Conservation (phyloP, 2,113 vertebrate species). For the Rhinoptilus africanus region DNA sequence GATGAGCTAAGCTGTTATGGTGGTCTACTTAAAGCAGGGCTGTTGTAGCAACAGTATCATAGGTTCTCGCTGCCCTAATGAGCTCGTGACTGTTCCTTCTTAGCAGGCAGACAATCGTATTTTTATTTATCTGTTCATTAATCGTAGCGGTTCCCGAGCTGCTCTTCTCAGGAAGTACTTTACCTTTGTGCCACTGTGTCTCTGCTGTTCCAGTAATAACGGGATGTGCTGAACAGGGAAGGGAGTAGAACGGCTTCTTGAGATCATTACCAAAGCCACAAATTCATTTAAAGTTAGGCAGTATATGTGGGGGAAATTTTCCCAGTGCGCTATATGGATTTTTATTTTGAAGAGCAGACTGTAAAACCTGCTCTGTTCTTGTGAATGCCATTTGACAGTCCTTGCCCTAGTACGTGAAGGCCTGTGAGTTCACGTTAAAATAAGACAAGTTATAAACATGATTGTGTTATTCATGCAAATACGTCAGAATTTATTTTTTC, state of each 20-base stretch:
- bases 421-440: neutral
- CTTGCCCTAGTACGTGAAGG: neutral
- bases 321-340: neutral
- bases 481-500: neutral
- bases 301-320: neutral
- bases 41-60: neutral
- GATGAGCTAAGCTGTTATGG: neutral
- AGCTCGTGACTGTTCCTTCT: neutral
- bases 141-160: neutral
- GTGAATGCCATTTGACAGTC: neutral
- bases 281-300: neutral
- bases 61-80: neutral
- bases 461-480: neutral
- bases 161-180: neutral
- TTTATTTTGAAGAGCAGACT: neutral
- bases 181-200: neutral
- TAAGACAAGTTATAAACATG: neutral
- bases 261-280: neutral
- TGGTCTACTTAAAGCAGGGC: neutral
- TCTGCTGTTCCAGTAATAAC: neutral
- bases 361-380: neutral
- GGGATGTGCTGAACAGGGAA: neutral
- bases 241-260: neutral
- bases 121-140: conserved; percentile 40
- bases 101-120: neutral